Base-by-base conservation (phyloP, 2,797 vertebrate genomes). In the Ctenopoma multispine region DNA sequence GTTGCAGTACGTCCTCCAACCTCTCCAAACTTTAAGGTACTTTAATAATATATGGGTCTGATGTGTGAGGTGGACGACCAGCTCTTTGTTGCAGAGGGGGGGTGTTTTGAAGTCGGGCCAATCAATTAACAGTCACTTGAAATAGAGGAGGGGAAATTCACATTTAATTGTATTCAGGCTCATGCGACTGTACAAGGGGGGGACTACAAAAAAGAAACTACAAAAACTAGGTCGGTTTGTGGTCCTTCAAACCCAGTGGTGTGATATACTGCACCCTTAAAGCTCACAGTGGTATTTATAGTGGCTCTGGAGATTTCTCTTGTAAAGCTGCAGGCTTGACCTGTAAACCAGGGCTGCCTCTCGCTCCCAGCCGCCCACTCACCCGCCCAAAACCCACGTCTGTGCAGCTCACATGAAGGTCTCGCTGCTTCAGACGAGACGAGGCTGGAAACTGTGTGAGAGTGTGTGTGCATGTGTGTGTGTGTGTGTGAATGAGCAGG, bases 241-340 rank as follows among this genome's bases (percentile, higher is more conserved):
- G 80, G 84, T 87, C 72, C 84, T 90, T 84, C 77, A 89, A 82
- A 87, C 81, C 81, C 84, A 72, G 77, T 77, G 81, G 85, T 88
- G 90, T 93, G 91, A 94, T 92, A 91, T 93, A 93, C 89, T 78
- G 92, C 89, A 87, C 87, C 91, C 90, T 93, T 91, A 91, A 92
- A 93, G 88, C 85, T 88, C 85, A 67, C 89, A 80, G 81, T 84
- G 91, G 89, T 92, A 92, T 94, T 94, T 92, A 93, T 93, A 90
- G 93, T 81, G 83, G 90, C 85, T 91, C 91, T 90, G 91, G 89
- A 93, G 90, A 91, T 90, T 92, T 93, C 88, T 92, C 92, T 95
- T 93, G 96, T 96, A 96, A 91, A 92, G 92, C 95, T 93, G 92
- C 94, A 96, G 90, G 80, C 92, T 91, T 94, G 88, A 91, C 95